phyloP scores from a whole-genome alignment of 2,797 vertebrate genomes.

The Molossus alvarezi region DNA sequence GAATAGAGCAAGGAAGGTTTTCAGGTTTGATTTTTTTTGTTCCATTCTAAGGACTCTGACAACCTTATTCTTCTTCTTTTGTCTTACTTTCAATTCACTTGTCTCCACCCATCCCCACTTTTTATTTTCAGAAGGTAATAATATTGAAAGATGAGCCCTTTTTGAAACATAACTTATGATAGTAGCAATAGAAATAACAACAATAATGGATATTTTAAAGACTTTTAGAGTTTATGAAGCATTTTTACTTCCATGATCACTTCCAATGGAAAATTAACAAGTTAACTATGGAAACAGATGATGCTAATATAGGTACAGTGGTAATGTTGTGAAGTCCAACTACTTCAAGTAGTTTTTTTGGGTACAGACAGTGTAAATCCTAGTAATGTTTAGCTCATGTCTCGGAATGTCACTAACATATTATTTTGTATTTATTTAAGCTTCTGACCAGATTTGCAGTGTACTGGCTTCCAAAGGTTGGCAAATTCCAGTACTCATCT shows the following conservation, averaged over 20 bases:
- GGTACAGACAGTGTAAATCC: not conserved
- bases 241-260: not conserved
- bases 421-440: conserved; percentile 72
- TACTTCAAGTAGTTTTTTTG: not conserved
- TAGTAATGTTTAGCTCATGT: not conserved
- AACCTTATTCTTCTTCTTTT: not conserved
- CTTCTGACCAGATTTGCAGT: conserved; percentile 16
- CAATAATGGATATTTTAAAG: not conserved
- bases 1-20: not conserved
- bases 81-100: not conserved
- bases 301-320: not conserved
- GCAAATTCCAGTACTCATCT: conserved; percentile 65
- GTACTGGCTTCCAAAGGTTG: conserved; percentile 38
- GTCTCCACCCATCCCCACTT: not conserved
- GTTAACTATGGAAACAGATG: not conserved
- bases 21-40: not conserved
- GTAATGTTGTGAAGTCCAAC: not conserved
- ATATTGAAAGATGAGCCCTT: not conserved
- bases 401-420: conserved; percentile 64
- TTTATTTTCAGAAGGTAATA: not conserved
- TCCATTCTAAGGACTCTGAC: not conserved
- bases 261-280: conserved; percentile 3
- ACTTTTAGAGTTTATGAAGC: not conserved
- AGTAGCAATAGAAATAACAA: not conserved
- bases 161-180: not conserved